Base-by-base conservation (phyloP, 2,113 vertebrate genomes). In the Prunella fulvescens region DNA sequence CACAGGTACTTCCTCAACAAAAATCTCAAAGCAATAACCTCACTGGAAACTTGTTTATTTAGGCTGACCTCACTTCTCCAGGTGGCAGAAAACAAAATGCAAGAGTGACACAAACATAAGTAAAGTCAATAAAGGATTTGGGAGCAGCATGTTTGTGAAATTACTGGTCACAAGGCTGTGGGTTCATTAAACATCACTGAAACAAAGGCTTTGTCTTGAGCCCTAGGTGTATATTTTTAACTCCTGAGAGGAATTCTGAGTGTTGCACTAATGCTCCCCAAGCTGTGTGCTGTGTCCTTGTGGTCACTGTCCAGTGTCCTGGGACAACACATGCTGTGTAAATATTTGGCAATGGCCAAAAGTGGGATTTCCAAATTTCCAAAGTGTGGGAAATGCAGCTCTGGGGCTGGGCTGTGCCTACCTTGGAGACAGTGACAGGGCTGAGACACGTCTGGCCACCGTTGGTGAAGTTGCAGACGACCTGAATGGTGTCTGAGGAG, bases 401-500 rank as follows among this genome's bases (percentile, higher is more conserved):
- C 20, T 56, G 73, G 26, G 37, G 35, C n/a, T 1, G n/a, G 62
- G 29, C 62, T 84, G 51, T 20, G 71, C 16, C 58, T 97, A 99
- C 99, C 99, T 99, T 99, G 86, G 99, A 99, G 57, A 98, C 97
- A 1, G 98, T 98, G 97, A 99, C 84, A 26, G 99, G 99, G 71
- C 98, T 99, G 81, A 99, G 98, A 90, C 99, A 99, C 0, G 99
- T 99, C 97, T 99, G 99, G 77, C 99, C 99, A n/a, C 99, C 99
- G 0, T 97, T 98, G 20, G 98, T 99, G 97, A 99, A 99, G 97
- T 99, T 99, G 70, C 99, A 99, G 58, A 90, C 98, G 97, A 99
- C 99, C 93, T 99, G 98, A 3, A 99, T 98, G 73, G 98, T 99
- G 96, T 99, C 99, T 0, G 99, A 99, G 5, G 98, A 97, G 70